phyloP scores from a whole-genome alignment of 2,888 invertebrate species.

The Neoitamus cyanurus region DNA sequence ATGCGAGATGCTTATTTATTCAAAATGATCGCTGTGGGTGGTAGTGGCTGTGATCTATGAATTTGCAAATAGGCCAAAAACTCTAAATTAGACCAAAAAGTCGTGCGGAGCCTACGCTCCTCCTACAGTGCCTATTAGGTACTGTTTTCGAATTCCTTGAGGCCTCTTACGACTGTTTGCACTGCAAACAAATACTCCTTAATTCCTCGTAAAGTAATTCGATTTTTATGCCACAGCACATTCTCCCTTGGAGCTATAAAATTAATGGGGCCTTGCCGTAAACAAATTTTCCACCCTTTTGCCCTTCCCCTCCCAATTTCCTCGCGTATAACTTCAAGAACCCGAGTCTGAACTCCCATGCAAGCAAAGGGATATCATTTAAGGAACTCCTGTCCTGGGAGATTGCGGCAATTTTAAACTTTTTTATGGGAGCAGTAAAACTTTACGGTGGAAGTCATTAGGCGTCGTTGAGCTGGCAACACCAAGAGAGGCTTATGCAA shows the following conservation, averaged over 20 bases:
- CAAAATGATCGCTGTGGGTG: neutral
- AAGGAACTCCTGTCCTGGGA: neutral
- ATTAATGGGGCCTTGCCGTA: neutral
- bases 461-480: neutral
- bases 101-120: neutral
- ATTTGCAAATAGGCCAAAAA: neutral
- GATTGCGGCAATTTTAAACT: conserved; percentile 1
- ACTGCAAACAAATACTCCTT: neutral
- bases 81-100: neutral
- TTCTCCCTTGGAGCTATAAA: neutral
- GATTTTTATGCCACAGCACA: neutral
- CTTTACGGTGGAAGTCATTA: neutral
- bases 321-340: neutral
- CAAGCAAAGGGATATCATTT: neutral
- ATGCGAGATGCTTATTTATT: neutral
- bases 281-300: neutral
- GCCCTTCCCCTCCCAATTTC: neutral
- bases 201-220: neutral
- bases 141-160: neutral
- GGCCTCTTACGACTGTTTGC: neutral
- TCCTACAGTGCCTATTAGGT: neutral
- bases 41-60: neutral
- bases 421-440: neutral
- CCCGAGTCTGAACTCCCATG: neutral
- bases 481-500: neutral